phyloP scores from a whole-genome alignment of 2,888 invertebrate genomes.

The Morinoia aosen region DNA sequence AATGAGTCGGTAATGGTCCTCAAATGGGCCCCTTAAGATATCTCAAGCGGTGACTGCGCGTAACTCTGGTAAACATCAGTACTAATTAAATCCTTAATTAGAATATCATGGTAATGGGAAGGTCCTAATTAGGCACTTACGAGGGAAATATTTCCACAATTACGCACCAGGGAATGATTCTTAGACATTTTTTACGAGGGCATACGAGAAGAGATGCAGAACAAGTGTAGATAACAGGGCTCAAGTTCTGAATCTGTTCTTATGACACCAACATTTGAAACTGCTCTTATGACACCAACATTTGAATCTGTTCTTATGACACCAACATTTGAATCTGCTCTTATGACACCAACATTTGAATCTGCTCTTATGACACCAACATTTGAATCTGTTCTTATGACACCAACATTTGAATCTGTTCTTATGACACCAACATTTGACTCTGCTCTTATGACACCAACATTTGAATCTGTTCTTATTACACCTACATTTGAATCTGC shows the following conservation, averaged over 20 bases:
- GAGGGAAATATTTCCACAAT: conserved; percentile 20
- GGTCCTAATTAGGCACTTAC: conserved; percentile 45
- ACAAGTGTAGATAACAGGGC: not conserved
- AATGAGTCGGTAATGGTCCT: not conserved
- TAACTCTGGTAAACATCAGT: conserved; percentile 37
- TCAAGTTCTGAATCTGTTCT: not conserved
- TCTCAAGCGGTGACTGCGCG: not conserved
- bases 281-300: too few relatives aligned
- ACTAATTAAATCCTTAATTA: conserved; percentile 51
- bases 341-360: too few relatives aligned
- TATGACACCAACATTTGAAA: not conserved
- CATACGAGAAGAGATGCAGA: not conserved
- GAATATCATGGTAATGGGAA: conserved; percentile 49
- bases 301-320: too few relatives aligned
- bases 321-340: too few relatives aligned
- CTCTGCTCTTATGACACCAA: too few relatives aligned
- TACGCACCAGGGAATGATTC: conserved; percentile 32
- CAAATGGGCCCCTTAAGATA: conserved; percentile 16
- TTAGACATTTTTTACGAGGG: not conserved
- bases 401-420: too few relatives aligned
- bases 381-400: too few relatives aligned
- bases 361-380: too few relatives aligned
- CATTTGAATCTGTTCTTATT: too few relatives aligned
- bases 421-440: too few relatives aligned
- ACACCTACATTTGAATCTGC: too few relatives aligned